These are phyloP conservation scores for Gortyna flavago DNA, from an alignment of 2,888 invertebrate species.

Conservation along the genomic window DNA sequence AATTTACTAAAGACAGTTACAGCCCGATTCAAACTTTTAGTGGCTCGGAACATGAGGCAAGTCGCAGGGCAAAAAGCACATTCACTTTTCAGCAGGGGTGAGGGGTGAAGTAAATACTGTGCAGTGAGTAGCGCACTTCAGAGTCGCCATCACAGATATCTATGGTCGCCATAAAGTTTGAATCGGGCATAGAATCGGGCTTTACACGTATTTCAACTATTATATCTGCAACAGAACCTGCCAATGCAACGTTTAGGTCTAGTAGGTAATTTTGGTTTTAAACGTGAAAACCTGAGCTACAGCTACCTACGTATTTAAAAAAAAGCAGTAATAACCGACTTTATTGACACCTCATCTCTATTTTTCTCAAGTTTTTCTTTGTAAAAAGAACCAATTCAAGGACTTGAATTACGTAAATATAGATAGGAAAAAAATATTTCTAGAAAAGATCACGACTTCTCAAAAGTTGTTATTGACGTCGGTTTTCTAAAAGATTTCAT, in stretches of 20 bases:
- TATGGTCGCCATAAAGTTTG: background rate
- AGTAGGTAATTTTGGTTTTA: background rate
- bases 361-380: background rate
- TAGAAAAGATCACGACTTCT: conserved; percentile 7
- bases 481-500: conserved; percentile 3
- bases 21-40: background rate
- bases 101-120: background rate
- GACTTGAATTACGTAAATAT: background rate
- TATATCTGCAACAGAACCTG: background rate
- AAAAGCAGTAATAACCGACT: background rate
- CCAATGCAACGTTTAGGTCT: background rate
- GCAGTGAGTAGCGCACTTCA: background rate
- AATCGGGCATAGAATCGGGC: background rate
- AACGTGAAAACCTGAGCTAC: background rate
- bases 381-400: background rate
- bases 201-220: background rate
- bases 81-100: background rate
- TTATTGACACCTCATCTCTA: too few species aligned
- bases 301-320: background rate
- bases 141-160: too few species aligned
- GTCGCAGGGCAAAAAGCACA: background rate
- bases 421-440: conserved; percentile 4
- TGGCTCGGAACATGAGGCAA: background rate
- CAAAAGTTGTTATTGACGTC: conserved; percentile 8
- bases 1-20: background rate